Evolutionary conservation across 2,888 invertebrate genomes (phyloP), one percentile per base, ranked within the genome.

Genomic region (Ochropleura plecta): DNA sequence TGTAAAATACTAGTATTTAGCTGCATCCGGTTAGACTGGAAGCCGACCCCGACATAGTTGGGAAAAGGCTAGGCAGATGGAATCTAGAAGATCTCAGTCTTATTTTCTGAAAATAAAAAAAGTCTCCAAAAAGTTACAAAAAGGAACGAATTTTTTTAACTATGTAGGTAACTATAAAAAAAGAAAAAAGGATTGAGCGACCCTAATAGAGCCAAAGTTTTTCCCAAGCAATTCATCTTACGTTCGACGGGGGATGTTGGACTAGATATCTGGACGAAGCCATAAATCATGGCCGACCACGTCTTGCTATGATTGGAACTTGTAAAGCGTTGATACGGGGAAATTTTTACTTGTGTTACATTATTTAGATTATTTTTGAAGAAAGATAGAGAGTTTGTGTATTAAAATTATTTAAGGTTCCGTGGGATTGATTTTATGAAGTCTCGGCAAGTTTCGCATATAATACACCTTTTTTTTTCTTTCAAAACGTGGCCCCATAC

Each of bases 271-370:
- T 78, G 80, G 69, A 70, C 66, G 55, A 53, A 49, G 57, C 69
- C 85, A 90, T 90, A 90, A 91, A 91, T 91, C 91, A 91, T 83
- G 18, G 62, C 62, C 80, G 82, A 80, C 77, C 78, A 87, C 79
- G 60, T 65, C 78, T 60, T 68, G 9, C 70, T 20, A 30, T 74
- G 81, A 83, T 86, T 86, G 79, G 70, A 70, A 64, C 62, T 66
- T 65, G 67, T 72, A 30, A 70, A 14, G 20, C 44, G 46, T 84
- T 76, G 73, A 46, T 71, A 67, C 57, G 63, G 59, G 77, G 44
- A 73, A 67, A 75, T 85, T 67, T 76, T 73, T 44, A 76, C 82
- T 76, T 84, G 63, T 70, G 59, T 70, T 76, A 63, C 55, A 10
- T 46, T 67, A 81, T 75, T 71, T 81, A 48, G 20, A 40, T 62